phyloP scores from a whole-genome alignment of 2,797 vertebrate genomes.

The Melanotaenia maccullochi region DNA sequence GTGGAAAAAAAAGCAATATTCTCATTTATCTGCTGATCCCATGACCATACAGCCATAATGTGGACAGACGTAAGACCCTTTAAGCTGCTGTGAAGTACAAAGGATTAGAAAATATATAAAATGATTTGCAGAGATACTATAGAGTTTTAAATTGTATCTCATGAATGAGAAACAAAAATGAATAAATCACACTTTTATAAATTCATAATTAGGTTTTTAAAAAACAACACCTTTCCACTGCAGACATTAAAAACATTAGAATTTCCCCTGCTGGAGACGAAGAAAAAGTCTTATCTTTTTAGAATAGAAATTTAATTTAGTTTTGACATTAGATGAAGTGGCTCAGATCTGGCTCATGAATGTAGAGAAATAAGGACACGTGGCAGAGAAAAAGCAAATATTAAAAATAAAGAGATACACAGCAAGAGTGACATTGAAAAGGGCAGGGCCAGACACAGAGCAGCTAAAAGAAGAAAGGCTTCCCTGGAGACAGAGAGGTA shows the following conservation, averaged over 20 bases:
- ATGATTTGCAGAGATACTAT: no score
- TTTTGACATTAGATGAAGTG: conserved; percentile 33
- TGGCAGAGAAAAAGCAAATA: conserved; percentile 32
- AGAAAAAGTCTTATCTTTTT: no score
- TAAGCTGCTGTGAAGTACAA: conserved; percentile 4
- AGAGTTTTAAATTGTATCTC: not conserved
- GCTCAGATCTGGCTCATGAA: conserved; percentile 19
- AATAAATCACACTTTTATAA: conserved; percentile 9
- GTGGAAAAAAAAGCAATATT: conserved; percentile 20
- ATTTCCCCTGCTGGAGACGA: not conserved
- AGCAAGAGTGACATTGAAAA: conserved; percentile 69
- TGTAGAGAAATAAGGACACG: conserved; percentile 28
- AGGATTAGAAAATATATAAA: not conserved
- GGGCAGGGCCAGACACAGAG: conserved; percentile 64
- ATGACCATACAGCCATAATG: not conserved
- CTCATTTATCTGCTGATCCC: conserved; percentile 26
- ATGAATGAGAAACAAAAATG: conserved; percentile 7
- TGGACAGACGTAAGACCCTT: conserved; percentile 9
- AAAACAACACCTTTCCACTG: conserved; percentile 17
- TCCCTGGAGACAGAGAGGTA: conserved; percentile 58
- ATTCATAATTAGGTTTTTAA: conserved; percentile 18
- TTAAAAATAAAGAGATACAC: conserved; percentile 49
- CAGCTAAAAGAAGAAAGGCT: conserved; percentile 71
- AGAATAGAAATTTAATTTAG: conserved; percentile 14
- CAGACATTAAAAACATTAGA: conserved; percentile 13